Evolutionary conservation across 2,797 vertebrate genomes (phyloP), one percentile per base, ranked within the genome.

Genomic region (Gymnoscopelus braueri): DNA sequence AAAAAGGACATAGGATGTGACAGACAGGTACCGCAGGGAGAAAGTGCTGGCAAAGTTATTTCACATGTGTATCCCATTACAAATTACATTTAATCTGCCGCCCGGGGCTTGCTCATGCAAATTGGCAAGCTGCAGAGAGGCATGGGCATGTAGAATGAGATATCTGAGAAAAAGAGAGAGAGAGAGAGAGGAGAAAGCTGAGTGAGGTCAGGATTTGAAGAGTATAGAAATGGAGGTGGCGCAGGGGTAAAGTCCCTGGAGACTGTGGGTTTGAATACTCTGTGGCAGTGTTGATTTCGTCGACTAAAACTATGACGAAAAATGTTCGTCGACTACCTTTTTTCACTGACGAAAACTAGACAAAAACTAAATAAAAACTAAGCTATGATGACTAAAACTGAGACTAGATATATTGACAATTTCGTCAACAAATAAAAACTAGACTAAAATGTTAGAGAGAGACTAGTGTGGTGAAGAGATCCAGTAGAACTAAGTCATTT

Each of bases 51-150:
- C 4, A 49, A 48, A 19, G 11, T 48, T 48, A 19, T 44, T 54
- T 60, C 64, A 35, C 57, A 54, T 60, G 63, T 10, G 50, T 15
- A 44, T 39, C 32, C 26, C 24, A 50, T 61, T 63, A 44, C 48
- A 63, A n/a, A 60, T 56, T 13, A 44, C 10, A 63, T 14, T 5
- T 63, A 29, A 63, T 63, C 8, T 15, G 39, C 68, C 10, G 15
- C 58, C 14, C 60, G 15, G 35, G 39, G 63, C 39, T 56, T 69
- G 35, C 52, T 62, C 32, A 51, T 44, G 50, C 12, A 29, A 49
- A 44, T n/a, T 47, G 32, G 12, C 15, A 58, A 29, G 9, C 23
- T 59, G 5, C 1, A 11, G 5, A 24, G 11, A 47, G 35, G 65
- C n/a, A 14, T 5, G 13, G 2, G 13, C 13, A 50, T 23, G 7